phyloP scores from a whole-genome alignment of 2,113 vertebrate species.

The Tinamus guttatus region DNA sequence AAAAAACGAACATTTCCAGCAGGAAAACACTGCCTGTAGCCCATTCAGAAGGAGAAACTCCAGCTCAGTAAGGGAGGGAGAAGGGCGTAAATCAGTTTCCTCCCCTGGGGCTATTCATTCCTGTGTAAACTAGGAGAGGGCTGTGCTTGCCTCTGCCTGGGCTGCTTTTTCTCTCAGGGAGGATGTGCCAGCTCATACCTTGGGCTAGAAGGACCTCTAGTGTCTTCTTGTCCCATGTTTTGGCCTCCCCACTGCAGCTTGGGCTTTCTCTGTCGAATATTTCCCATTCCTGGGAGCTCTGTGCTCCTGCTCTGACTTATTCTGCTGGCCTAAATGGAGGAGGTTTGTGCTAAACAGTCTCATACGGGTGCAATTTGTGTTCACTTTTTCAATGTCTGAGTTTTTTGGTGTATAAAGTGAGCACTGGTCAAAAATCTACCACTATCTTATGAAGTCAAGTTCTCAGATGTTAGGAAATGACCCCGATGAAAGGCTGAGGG shows the following conservation, averaged over 20 bases:
- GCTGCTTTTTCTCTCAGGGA: not conserved
- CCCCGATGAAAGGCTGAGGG: too few species aligned
- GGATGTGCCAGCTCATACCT: not conserved
- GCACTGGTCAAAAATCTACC: too few species aligned
- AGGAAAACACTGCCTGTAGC: not conserved
- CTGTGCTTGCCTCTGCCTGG: not conserved
- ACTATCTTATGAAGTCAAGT: too few species aligned
- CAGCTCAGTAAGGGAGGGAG: not conserved
- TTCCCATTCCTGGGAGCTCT: not conserved
- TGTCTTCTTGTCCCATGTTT: not conserved
- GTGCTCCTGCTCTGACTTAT: too few species aligned
- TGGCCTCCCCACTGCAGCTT: not conserved
- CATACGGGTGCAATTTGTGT: too few species aligned
- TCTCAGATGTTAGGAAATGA: too few species aligned
- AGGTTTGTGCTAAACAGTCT: too few species aligned
- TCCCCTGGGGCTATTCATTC: not conserved
- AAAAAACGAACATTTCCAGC: not conserved
- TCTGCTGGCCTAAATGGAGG: too few species aligned
- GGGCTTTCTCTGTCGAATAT: not conserved
- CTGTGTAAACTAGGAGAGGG: not conserved
- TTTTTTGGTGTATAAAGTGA: too few species aligned
- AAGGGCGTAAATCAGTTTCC: accelerated
- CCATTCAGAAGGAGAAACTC: not conserved
- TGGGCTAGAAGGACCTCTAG: slow-evolving; percentile 40
- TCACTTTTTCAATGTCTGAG: too few species aligned